phyloP scores from a whole-genome alignment of 2,797 vertebrate species.

The Dendrocincla fuliginosa region DNA sequence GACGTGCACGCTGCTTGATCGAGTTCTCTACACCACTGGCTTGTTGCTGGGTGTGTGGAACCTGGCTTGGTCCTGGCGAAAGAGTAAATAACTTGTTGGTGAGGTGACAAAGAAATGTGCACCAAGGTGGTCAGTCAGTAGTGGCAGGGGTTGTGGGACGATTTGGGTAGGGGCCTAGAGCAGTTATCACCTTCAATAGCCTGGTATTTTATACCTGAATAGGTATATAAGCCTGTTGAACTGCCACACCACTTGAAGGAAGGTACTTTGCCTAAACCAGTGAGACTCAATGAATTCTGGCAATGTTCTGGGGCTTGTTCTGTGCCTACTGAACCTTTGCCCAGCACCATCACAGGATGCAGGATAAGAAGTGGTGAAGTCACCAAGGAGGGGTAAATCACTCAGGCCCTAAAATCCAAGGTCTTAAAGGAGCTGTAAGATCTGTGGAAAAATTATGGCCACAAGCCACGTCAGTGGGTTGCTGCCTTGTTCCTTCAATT shows the following conservation, averaged over 20 bases:
- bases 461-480: background rate
- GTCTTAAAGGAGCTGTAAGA: background rate
- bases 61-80: background rate
- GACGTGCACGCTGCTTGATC: background rate
- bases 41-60: background rate
- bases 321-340: background rate
- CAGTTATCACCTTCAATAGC: background rate
- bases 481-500: background rate
- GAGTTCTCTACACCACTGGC: rapidly evolving
- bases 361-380: background rate
- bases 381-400: background rate
- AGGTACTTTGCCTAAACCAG: background rate
- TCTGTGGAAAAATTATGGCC: background rate
- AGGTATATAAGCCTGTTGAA: background rate
- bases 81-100: background rate
- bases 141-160: background rate
- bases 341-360: background rate
- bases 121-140: rapidly evolving
- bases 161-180: background rate
- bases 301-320: background rate
- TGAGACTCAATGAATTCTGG: rapidly evolving
- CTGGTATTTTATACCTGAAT: background rate
- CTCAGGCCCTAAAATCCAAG: background rate
- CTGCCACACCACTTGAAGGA: background rate
- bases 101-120: background rate